These are phyloP conservation scores for Phoeniculus purpureus DNA, from an alignment of 2,797 vertebrate species.

Conservation along the genomic window DNA sequence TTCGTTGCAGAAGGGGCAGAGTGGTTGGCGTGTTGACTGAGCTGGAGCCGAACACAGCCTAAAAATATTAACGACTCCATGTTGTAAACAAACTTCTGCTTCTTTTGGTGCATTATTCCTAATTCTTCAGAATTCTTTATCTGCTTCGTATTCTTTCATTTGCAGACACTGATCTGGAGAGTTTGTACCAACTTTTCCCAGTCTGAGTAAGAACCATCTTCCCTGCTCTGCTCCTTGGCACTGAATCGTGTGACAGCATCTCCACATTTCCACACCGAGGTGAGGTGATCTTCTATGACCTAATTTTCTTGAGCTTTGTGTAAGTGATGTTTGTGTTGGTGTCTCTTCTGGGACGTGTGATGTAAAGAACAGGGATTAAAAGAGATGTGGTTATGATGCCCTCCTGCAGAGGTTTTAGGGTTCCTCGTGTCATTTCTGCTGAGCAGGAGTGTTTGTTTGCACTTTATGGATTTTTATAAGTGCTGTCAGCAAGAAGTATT, in stretches of 20 bases:
- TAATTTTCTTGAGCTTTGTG: not conserved
- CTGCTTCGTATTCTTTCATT: not conserved
- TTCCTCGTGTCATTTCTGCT: not conserved
- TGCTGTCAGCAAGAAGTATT: not conserved
- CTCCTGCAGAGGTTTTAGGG: not conserved
- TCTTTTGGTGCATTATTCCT: not conserved
- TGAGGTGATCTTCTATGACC: conserved; percentile 35
- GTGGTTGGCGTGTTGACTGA: not conserved
- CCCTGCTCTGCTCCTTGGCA: not conserved
- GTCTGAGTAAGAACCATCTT: not conserved
- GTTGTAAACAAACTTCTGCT: not conserved
- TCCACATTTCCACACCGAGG: not conserved
- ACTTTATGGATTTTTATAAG: not conserved
- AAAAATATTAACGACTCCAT: not conserved
- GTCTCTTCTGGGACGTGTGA: not conserved
- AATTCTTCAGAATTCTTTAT: not conserved
- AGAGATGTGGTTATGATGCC: not conserved
- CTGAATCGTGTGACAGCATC: not conserved
- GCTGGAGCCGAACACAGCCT: not conserved
- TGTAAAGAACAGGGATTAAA: conserved; percentile 2
- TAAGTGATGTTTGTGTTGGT: not conserved
- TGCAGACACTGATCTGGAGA: conserved; percentile 46
- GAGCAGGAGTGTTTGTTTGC: not conserved
- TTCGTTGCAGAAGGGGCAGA: not conserved
- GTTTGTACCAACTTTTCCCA: not conserved